These are phyloP conservation scores for Hypomesus transpacificus DNA, from an alignment of 2,113 vertebrate genomes.

Conservation along the genomic window DNA sequence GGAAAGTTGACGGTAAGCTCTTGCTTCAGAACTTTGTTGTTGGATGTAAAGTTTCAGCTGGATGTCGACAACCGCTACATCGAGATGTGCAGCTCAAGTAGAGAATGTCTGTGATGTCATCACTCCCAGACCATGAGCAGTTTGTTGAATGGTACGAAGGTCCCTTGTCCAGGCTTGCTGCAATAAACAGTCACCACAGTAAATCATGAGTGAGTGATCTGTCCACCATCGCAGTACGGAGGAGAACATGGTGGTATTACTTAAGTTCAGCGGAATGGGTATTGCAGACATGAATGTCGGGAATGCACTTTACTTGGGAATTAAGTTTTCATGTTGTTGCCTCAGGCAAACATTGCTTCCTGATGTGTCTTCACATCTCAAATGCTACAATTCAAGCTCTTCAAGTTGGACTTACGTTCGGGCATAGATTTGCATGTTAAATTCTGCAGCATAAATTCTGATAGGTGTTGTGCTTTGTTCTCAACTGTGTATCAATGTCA, in stretches of 20 bases:
- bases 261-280: too few relatives aligned
- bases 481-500: too few relatives aligned
- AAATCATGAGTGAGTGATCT: not conserved
- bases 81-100: not conserved
- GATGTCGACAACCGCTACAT: not conserved
- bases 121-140: conserved; percentile 77
- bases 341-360: not conserved
- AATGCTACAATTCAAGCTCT: not conserved
- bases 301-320: not conserved
- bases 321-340: not conserved
- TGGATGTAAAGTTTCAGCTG: not conserved
- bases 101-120: conserved; percentile 6
- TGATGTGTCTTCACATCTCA: not conserved
- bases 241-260: too few relatives aligned
- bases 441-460: not conserved
- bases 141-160: conserved; percentile 74
- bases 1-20: too few relatives aligned
- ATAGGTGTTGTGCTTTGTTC: too few relatives aligned
- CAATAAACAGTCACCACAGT: not conserved
- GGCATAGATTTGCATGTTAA: conserved; percentile 28
- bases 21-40: not conserved
- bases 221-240: too few relatives aligned
- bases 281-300: too few relatives aligned
- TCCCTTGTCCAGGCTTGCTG: conserved; percentile 69
- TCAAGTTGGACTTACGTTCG: not conserved